Conservation (phyloP, 2,888 invertebrate genomes). For the Hyposoter dolosus region DNA sequence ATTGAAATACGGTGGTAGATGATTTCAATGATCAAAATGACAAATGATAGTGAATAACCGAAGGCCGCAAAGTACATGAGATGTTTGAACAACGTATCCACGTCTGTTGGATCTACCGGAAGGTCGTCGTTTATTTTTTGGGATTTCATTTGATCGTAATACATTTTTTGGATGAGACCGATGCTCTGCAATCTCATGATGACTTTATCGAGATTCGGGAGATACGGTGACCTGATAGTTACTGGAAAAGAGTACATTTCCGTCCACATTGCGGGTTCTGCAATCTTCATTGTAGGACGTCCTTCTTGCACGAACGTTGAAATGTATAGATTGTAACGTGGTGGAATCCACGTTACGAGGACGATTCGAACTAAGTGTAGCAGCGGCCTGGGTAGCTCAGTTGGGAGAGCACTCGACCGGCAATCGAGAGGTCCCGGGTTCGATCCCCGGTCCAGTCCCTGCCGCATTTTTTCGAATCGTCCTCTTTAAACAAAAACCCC, state of each 20-base stretch:
- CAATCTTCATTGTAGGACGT: neutral
- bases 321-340: too few species aligned
- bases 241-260: constrained; percentile 46
- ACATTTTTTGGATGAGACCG: constrained; percentile 37
- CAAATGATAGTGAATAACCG: neutral
- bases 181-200: constrained; percentile 17
- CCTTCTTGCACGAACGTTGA: neutral
- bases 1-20: neutral
- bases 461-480: too few species aligned
- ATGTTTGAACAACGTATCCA: neutral
- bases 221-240: constrained; percentile 60
- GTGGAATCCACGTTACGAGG: too few species aligned
- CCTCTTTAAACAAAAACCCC: too few species aligned
- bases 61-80: neutral
- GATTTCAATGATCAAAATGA: neutral
- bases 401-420: too few species aligned
- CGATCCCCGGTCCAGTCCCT: too few species aligned
- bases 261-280: constrained; percentile 54
- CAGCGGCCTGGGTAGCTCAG: too few species aligned
- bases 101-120: too few species aligned
- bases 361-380: too few species aligned
- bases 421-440: too few species aligned
- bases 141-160: neutral
- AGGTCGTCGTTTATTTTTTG: too few species aligned
- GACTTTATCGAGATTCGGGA: constrained; percentile 36